Evolutionary conservation across 2,113 vertebrate genomes (phyloP).

Genomic region (Struthidea cinerea): DNA sequence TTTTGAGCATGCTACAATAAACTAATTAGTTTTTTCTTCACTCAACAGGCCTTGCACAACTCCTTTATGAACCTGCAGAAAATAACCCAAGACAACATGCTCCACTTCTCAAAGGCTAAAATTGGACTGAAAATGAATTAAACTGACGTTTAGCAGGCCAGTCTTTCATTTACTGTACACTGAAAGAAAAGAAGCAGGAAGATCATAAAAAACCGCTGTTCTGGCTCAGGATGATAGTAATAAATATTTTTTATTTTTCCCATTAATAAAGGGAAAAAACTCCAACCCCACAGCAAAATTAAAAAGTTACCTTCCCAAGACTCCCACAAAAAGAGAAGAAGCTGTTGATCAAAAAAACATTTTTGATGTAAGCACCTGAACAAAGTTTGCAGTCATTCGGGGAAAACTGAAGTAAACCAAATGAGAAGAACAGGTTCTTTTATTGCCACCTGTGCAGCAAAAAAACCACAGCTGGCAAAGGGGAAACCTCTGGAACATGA

Average conservation of each 20-base stretch:
- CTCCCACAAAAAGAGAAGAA: neutral
- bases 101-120: neutral
- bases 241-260: too few relatives aligned
- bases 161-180: neutral
- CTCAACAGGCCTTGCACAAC: neutral
- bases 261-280: neutral
- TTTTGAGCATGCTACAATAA: neutral
- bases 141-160: neutral
- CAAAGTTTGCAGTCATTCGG: neutral
- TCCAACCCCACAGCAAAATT: neutral
- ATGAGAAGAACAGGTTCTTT: neutral
- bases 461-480: accelerated
- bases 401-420: neutral
- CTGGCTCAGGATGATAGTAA: neutral
- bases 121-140: neutral
- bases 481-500: neutral
- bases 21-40: neutral
- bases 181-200: neutral
- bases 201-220: neutral
- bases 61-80: neutral
- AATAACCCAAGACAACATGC: neutral
- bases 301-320: neutral
- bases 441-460: accelerated
- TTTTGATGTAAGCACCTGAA: neutral
- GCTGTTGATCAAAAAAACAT: neutral